Conservation (phyloP, 2,113 vertebrate genomes). For the Halcyon malimbica region DNA sequence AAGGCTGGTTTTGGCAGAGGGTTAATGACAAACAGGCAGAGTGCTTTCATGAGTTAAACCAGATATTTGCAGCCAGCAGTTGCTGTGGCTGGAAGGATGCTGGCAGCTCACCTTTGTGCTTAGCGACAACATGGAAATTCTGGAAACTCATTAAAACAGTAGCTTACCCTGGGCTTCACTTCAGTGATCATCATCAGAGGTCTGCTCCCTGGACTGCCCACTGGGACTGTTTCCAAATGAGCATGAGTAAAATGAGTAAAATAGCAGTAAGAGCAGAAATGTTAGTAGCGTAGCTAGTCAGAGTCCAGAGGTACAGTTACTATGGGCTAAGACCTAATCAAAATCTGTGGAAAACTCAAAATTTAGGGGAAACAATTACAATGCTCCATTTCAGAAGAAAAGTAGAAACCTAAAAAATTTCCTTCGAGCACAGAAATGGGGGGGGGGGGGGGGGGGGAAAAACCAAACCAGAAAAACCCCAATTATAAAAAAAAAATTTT, state of each 20-base stretch:
- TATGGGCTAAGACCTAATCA: not conserved
- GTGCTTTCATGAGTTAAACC: not conserved
- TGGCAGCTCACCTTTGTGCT: not conserved
- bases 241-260: not conserved
- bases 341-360: not conserved
- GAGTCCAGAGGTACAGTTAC: not conserved
- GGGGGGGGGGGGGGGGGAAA: too few species aligned
- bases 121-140: not conserved
- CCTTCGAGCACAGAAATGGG: not conserved
- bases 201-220: not conserved
- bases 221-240: not conserved
- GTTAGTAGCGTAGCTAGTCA: not conserved
- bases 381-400: not conserved
- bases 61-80: not conserved
- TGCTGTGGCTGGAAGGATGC: not conserved
- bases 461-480: not conserved
- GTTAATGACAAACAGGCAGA: not conserved
- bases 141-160: not conserved
- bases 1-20: not conserved
- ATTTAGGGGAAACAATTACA: not conserved
- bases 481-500: too few species aligned
- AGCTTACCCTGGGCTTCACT: not conserved
- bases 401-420: not conserved
- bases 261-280: not conserved
- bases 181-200: not conserved